Conservation (phyloP, 30 jellyfish, hydroid and myxozoan genomes). For the Aurelia coerulea region DNA sequence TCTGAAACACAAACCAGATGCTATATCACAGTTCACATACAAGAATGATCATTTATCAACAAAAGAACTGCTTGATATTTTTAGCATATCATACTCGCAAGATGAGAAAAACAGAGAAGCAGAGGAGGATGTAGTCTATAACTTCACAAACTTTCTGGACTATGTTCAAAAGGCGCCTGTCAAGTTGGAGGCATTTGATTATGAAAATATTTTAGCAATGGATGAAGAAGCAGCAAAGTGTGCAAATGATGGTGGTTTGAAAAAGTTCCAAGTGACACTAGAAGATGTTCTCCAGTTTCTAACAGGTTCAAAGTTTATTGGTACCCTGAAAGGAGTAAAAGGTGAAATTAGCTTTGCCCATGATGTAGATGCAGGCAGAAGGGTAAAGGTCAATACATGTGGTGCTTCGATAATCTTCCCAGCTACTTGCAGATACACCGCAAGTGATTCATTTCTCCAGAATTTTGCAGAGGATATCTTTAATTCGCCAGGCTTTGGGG, state of each 20-base stretch:
- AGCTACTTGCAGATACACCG: no score
- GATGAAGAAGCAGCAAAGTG: conserved; percentile 11
- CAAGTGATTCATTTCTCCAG: no score
- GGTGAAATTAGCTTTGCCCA: conserved; percentile 15
- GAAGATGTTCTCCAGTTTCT: conserved; percentile 29
- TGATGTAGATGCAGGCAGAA: not conserved
- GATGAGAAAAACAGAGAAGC: no score
- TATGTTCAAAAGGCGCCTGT: conserved; percentile 24
- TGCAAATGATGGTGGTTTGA: conserved; percentile 21
- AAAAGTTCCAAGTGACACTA: not conserved
- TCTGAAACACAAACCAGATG: conserved; percentile 15
- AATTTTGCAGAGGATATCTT: no score
- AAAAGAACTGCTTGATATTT: no score
- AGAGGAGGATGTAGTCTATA: conserved; percentile 27
- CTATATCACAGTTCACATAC: no score
- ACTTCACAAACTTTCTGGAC: conserved; percentile 25
- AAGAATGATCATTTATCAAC: no score
- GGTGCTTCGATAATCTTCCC: no score
- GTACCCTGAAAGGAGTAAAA: no score
- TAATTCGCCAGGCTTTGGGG: no score
- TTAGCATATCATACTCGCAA: no score
- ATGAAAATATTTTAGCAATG: conserved; percentile 10
- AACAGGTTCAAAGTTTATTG: conserved; percentile 37
- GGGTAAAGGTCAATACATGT: conserved; percentile 16
- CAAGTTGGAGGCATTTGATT: conserved; percentile 11